Percentiles rank a stretch among this genome's conserved stretches.
phyloP scores from a whole-genome alignment of 2,113 vertebrate species.

The Sporophila hypoxantha region DNA sequence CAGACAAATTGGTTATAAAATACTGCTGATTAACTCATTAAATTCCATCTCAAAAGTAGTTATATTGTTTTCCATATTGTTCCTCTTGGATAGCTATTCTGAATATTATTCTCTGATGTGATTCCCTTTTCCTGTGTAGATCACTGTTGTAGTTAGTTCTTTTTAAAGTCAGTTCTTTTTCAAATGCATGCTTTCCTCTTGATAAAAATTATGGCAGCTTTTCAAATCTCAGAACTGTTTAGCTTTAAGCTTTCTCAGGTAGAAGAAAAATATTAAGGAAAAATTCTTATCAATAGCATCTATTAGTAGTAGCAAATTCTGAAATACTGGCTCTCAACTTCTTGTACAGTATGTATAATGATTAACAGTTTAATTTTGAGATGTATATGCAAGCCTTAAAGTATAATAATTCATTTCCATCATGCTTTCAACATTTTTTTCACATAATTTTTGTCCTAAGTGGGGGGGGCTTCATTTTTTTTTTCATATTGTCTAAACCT shows the following conservation, averaged over 20 bases:
- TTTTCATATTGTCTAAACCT: neutral
- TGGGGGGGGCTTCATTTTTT: neutral
- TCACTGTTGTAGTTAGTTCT: neutral
- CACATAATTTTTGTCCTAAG: neutral
- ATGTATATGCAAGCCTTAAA: neutral
- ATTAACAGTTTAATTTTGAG: neutral
- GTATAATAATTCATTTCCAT: neutral
- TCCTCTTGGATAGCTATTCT: neutral
- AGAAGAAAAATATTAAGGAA: neutral
- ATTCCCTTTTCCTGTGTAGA: neutral
- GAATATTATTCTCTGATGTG: neutral
- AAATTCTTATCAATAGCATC: neutral
- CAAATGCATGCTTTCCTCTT: neutral
- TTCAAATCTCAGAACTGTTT: neutral
- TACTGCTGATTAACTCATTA: neutral
- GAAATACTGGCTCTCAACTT: neutral
- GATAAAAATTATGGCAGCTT: neutral
- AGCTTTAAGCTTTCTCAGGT: neutral
- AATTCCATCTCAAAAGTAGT: neutral
- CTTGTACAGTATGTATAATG: neutral
- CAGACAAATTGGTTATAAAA: neutral
- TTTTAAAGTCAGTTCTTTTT: neutral
- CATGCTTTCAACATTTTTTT: neutral
- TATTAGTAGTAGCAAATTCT: neutral
- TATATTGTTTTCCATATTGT: neutral